These are phyloP conservation scores for Tonatia bakeri DNA, from an alignment of 2,113 vertebrate genomes.

Conservation along the genomic window DNA sequence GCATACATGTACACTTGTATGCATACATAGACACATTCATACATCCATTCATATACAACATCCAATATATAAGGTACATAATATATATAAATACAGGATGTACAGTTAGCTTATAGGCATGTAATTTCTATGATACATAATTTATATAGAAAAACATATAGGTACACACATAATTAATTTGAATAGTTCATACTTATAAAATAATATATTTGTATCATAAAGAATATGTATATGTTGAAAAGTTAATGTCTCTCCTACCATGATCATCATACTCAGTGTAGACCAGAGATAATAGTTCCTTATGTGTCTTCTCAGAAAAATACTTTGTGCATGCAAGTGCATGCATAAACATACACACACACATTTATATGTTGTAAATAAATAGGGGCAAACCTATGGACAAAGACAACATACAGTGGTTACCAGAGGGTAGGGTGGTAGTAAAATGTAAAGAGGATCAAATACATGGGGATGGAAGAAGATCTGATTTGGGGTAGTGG, in stretches of 20 bases:
- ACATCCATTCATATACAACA: neutral
- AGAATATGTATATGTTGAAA: neutral
- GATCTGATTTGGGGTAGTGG: neutral
- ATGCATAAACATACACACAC: rapidly evolving
- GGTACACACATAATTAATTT: neutral
- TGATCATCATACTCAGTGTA: neutral
- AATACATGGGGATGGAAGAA: neutral
- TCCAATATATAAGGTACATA: neutral
- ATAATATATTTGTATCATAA: neutral
- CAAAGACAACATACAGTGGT: neutral
- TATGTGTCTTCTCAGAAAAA: neutral
- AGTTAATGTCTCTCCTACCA: neutral
- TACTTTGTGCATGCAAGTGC: neutral
- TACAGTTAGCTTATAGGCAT: neutral
- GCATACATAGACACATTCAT: neutral
- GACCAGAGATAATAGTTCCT: neutral
- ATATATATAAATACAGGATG: neutral
- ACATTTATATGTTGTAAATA: neutral
- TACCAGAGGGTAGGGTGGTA: neutral
- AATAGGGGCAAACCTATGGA: neutral
- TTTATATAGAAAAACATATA: neutral
- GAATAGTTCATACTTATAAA: neutral
- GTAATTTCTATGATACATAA: neutral
- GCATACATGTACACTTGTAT: neutral
- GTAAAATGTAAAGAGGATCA: neutral